These are phyloP conservation scores for Agonopterix heracliana DNA, from an alignment of 2,888 invertebrate genomes.

Conservation along the genomic window DNA sequence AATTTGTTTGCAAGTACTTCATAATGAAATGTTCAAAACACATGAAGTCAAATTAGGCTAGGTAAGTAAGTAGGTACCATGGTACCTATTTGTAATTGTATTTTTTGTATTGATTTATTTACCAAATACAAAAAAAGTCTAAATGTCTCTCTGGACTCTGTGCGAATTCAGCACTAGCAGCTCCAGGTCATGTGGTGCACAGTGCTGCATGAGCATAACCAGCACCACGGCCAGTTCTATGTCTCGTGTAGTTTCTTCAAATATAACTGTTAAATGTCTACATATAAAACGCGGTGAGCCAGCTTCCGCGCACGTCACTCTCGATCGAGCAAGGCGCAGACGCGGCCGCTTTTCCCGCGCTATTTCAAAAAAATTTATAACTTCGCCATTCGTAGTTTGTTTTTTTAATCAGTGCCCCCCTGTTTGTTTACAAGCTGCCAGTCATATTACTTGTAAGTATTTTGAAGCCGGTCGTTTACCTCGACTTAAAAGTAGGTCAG, in stretches of 20 bases:
- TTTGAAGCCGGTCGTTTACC: slow-evolving; percentile 33
- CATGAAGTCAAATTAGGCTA: too few species aligned
- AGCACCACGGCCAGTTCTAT: slow-evolving; percentile 28
- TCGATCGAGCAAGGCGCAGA: slow-evolving; percentile 45
- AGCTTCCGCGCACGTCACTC: slow-evolving; percentile 71
- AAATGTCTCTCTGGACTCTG: too few species aligned
- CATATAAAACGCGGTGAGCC: slow-evolving; percentile 56
- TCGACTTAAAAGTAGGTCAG: slow-evolving; percentile 44
- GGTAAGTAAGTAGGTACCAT: too few species aligned
- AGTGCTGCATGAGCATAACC: neutral
- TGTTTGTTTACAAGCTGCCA: slow-evolving; percentile 33
- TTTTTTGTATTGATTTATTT: too few species aligned
- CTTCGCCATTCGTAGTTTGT: slow-evolving; percentile 28
- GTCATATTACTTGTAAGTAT: slow-evolving; percentile 43
- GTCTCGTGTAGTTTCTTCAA: slow-evolving; percentile 42
- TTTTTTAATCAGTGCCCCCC: slow-evolving; percentile 37
- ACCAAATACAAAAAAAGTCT: too few species aligned
- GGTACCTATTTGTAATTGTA: too few species aligned
- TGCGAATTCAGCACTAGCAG: too few species aligned
- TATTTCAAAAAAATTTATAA: slow-evolving; percentile 31
- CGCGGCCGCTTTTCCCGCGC: slow-evolving; percentile 51
- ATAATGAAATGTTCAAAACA: too few species aligned
- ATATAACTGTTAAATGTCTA: slow-evolving; percentile 70
- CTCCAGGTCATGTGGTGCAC: too few species aligned
- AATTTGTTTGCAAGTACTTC: too few species aligned